These are phyloP conservation scores for Strigamia transsilvanica DNA, from an alignment of 2,888 invertebrate species.

Conservation along the genomic window DNA sequence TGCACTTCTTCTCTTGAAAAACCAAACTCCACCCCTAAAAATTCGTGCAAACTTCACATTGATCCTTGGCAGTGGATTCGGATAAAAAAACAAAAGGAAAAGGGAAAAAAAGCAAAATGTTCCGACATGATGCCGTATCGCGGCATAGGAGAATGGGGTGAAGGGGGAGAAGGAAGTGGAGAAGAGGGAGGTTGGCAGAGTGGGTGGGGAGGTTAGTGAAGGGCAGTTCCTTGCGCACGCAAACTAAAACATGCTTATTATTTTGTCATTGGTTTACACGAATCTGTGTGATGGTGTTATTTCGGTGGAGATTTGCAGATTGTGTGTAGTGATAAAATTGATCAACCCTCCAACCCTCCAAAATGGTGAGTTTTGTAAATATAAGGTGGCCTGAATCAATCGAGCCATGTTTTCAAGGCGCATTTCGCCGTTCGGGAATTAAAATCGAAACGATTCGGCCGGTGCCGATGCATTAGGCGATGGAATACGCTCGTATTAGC, in stretches of 20 bases:
- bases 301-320: background rate
- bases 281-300: background rate
- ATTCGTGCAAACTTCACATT: constrained; percentile 7
- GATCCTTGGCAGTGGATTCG: constrained; percentile 23
- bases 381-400: constrained; percentile 29
- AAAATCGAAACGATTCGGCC: background rate
- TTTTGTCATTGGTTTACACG: constrained; percentile 3
- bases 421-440: background rate
- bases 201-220: background rate
- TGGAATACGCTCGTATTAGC: background rate
- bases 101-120: background rate
- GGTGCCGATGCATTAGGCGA: background rate
- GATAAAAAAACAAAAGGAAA: no score
- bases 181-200: background rate
- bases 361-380: constrained; percentile 27
- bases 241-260: constrained; percentile 38
- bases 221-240: constrained; percentile 14
- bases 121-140: constrained; percentile 34
- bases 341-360: constrained; percentile 24
- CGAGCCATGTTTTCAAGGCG: constrained; percentile 30
- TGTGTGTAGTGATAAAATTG: background rate
- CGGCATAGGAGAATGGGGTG: background rate
- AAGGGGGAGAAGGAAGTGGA: constrained; percentile 4
- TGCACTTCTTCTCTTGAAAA: background rate
- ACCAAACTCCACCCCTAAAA: background rate